Conservation (phyloP, 2,113 vertebrate species). For the Geococcyx californianus region DNA sequence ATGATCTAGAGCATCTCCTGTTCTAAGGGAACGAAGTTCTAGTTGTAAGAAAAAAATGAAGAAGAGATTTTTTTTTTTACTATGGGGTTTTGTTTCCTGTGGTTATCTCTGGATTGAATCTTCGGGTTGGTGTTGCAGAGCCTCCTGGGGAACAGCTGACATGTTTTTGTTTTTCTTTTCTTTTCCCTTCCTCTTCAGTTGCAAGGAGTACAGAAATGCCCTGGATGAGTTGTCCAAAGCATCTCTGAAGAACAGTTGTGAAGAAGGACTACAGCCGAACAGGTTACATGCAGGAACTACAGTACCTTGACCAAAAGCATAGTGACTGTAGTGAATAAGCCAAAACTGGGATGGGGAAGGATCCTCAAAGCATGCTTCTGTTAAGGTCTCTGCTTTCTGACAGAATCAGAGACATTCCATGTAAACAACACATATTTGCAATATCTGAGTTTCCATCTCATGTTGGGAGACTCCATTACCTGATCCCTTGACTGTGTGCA, state of each 20-base stretch:
- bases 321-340: neutral
- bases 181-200: conserved; percentile 74
- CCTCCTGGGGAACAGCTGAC: neutral
- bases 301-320: neutral
- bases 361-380: neutral
- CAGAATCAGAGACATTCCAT: neutral
- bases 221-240: conserved; percentile 92
- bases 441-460: neutral
- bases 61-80: neutral
- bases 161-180: neutral
- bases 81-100: neutral
- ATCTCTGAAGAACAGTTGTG: conserved; percentile 74
- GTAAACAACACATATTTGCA: neutral
- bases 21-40: neutral
- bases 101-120: neutral
- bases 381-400: neutral
- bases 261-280: conserved; percentile 78
- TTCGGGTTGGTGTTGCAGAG: neutral
- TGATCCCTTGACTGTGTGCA: neutral
- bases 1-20: neutral
- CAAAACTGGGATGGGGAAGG: neutral
- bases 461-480: neutral
- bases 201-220: conserved; percentile 95
- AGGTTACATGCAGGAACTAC: conserved; percentile 69
- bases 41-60: neutral